Conservation (phyloP, 2,113 vertebrate genomes). For the Elachura formosa region DNA sequence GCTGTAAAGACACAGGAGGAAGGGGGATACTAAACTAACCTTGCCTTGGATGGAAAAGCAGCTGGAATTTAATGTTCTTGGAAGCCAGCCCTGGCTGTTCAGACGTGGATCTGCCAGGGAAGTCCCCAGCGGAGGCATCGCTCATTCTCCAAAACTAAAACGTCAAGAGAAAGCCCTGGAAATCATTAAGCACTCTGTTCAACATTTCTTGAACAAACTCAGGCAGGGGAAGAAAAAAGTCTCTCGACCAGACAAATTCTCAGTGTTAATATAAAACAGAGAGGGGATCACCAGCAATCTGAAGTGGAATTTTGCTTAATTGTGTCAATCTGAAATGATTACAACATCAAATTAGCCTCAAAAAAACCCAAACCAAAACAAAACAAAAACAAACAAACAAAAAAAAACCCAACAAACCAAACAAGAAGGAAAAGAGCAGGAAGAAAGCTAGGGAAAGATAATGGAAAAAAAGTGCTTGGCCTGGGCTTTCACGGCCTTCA, state of each 20-base stretch:
- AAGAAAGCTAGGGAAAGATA: neutral
- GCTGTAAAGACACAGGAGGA: constrained; percentile 53
- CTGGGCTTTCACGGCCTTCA: neutral
- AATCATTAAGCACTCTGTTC: constrained; percentile 57
- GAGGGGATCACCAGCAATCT: neutral
- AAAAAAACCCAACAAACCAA: no score
- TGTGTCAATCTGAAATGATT: neutral
- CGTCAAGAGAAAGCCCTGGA: constrained; percentile 58
- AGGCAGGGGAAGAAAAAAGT: neutral
- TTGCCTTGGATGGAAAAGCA: constrained; percentile 64
- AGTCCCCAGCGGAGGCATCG: constrained; percentile 62
- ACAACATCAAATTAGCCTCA: neutral
- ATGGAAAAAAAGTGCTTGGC: neutral
- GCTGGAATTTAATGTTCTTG: constrained; percentile 74
- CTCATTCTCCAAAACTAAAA: constrained; percentile 37
- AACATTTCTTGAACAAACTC: constrained; percentile 45
- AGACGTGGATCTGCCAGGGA: constrained; percentile 65
- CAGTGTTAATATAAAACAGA: neutral
- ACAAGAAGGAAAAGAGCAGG: neutral
- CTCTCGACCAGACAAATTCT: neutral
- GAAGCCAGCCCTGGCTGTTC: constrained; percentile 63
- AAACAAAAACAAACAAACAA: no score
- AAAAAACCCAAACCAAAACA: no score
- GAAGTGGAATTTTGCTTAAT: neutral
- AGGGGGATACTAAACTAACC: constrained; percentile 68